Conservation (phyloP, 1,140 invertebrate genomes). For the Eriocheir sinensis region DNA sequence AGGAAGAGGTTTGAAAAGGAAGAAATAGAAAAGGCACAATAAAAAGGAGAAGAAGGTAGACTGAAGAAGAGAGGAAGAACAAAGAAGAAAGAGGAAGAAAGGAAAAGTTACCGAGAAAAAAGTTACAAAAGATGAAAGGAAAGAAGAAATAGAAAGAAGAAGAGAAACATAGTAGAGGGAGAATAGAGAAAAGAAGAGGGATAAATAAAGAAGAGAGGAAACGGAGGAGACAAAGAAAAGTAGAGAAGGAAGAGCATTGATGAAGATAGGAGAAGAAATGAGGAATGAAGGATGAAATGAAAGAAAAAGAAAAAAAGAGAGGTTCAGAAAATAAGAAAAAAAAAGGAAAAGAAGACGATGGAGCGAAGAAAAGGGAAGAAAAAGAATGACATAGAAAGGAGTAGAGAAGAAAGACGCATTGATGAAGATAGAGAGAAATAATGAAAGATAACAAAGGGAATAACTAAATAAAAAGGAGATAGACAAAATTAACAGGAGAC, state of each 20-base stretch:
- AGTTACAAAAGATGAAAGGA: neutral
- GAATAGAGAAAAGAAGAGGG: neutral
- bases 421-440: neutral
- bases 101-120: neutral
- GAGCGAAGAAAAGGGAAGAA: neutral
- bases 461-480: neutral
- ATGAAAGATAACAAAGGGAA: neutral
- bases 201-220: neutral
- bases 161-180: neutral
- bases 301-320: neutral
- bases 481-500: neutral
- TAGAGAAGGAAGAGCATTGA: neutral
- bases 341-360: neutral
- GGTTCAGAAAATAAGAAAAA: neutral
- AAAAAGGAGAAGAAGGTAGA: neutral
- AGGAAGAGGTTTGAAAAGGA: too few relatives aligned
- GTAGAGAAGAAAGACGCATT: neutral
- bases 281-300: neutral
- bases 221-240: neutral
- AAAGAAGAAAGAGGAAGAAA: neutral
- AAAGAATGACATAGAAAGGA: neutral
- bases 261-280: neutral
- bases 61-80: neutral
- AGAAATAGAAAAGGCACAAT: neutral
- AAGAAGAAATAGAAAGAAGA: neutral